Conservation (phyloP, 2,888 invertebrate species). For the Toxonevra muliebris region DNA sequence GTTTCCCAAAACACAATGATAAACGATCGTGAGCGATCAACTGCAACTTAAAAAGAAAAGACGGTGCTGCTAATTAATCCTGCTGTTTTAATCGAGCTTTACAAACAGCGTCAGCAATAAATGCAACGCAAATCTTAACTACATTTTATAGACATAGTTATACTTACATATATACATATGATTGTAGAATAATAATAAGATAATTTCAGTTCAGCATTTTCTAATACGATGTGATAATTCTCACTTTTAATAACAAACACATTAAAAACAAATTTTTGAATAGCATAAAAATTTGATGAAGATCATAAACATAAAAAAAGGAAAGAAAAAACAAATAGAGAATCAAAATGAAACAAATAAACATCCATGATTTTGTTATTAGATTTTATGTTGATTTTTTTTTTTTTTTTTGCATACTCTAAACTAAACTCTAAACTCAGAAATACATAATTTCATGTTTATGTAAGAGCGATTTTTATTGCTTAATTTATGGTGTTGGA, state of each 20-base stretch:
- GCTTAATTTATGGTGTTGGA: constrained; percentile 18
- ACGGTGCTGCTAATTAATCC: constrained; percentile 2
- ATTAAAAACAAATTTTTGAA: constrained; percentile 24
- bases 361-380: no score
- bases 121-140: not conserved
- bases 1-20: not conserved
- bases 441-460: no score
- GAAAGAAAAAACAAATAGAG: no score
- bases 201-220: not conserved
- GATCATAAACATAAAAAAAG: constrained; percentile 21
- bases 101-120: not conserved
- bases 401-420: no score
- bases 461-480: not conserved
- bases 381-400: no score
- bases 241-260: constrained; percentile 20
- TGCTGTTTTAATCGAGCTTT: constrained; percentile 3
- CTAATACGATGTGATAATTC: constrained; percentile 28
- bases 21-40: not conserved
- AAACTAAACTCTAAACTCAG: no score
- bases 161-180: no score
- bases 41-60: not conserved
- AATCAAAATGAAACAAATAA: no score
- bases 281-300: constrained; percentile 26
- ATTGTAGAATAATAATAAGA: not conserved
- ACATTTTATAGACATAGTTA: no score